Percentiles rank a stretch among this genome's conserved stretches.
These are phyloP conservation scores for Baccha elongata DNA, from an alignment of 2,888 invertebrate genomes.

Conservation along the genomic window DNA sequence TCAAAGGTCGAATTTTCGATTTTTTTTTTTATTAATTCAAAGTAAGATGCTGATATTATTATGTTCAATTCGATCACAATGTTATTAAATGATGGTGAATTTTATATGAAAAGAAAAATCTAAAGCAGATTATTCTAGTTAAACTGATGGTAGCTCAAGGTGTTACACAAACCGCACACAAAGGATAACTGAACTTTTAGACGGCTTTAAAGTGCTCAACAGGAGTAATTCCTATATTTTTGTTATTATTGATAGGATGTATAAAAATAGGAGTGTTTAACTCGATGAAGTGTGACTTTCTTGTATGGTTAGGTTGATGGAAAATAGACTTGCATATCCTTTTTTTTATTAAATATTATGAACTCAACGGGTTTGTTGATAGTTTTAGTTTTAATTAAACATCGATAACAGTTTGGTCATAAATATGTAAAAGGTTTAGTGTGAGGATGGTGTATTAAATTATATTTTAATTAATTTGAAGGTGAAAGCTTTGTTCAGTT, in stretches of 20 bases:
- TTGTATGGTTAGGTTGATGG: slow-evolving; percentile 2
- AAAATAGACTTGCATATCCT: slow-evolving; percentile 20
- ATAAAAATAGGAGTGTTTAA: slow-evolving; percentile 42
- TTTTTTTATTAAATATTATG: slow-evolving; percentile 32
- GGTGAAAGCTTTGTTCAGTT: slow-evolving; percentile 50
- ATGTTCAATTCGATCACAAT: slow-evolving; percentile 10
- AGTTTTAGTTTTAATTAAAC: slow-evolving; percentile 65
- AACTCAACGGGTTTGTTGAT: slow-evolving; percentile 31
- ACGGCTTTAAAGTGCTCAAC: slow-evolving; percentile 5
- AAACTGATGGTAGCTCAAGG: neutral
- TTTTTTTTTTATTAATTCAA: neutral
- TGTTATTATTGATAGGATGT: slow-evolving; percentile 6
- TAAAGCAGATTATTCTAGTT: slow-evolving; percentile 27
- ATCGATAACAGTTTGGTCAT: slow-evolving; percentile 18
- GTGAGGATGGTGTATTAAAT: slow-evolving; percentile 18
- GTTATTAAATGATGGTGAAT: neutral
- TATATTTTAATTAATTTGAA: slow-evolving; percentile 46
- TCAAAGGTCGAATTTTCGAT: slow-evolving; percentile 6
- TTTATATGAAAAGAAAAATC: neutral
- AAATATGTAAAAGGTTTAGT: slow-evolving; percentile 5
- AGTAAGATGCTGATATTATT: neutral
- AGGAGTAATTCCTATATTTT: slow-evolving; percentile 5
- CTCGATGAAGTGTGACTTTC: slow-evolving; percentile 15
- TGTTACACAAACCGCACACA: slow-evolving; percentile 22
- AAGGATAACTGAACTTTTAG: slow-evolving; percentile 49